Evolutionary conservation across 2,113 vertebrate species (phyloP).

Genomic region (Pavo muticus): DNA sequence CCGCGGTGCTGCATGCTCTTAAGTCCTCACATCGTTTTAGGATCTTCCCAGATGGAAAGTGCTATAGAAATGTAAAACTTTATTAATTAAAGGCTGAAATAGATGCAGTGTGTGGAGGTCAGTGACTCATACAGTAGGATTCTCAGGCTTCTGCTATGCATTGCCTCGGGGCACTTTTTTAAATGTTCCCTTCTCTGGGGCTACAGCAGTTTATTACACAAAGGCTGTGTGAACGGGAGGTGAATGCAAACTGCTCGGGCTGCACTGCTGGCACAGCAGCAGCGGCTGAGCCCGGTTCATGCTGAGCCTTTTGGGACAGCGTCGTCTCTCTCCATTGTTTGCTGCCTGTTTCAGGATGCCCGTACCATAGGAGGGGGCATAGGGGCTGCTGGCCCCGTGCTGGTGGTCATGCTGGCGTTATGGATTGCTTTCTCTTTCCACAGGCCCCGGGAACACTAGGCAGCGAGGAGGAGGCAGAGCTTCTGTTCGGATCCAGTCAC

Average conservation of each 20-base stretch:
- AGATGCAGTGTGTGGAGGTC: conserved; percentile 51
- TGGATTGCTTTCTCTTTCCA: background rate
- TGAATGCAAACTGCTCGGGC: conserved; percentile 40
- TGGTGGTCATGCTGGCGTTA: fast-evolving
- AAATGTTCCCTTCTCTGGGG: conserved; percentile 60
- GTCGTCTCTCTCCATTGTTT: background rate
- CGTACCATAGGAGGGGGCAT: background rate
- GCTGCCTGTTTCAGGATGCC: background rate
- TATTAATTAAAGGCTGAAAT: conserved; percentile 64
- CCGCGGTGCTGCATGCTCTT: background rate
- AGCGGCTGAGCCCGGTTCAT: background rate
- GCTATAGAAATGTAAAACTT: conserved; percentile 49
- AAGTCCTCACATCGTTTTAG: background rate
- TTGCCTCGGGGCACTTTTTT: conserved; percentile 10
- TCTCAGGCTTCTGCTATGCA: conserved; percentile 51
- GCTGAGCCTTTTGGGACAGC: background rate
- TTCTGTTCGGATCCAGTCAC: background rate
- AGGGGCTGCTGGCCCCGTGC: background rate
- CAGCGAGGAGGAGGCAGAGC: background rate
- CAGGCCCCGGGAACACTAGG: background rate
- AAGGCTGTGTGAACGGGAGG: conserved; percentile 25
- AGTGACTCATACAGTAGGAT: conserved; percentile 63
- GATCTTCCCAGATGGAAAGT: conserved; percentile 48
- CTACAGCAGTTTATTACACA: conserved; percentile 54
- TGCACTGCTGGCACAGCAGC: background rate